A percentile compares a stretch with the other conserved stretches of the same genome.
Conservation (phyloP, 2,113 vertebrate genomes). For the Riparia riparia region DNA sequence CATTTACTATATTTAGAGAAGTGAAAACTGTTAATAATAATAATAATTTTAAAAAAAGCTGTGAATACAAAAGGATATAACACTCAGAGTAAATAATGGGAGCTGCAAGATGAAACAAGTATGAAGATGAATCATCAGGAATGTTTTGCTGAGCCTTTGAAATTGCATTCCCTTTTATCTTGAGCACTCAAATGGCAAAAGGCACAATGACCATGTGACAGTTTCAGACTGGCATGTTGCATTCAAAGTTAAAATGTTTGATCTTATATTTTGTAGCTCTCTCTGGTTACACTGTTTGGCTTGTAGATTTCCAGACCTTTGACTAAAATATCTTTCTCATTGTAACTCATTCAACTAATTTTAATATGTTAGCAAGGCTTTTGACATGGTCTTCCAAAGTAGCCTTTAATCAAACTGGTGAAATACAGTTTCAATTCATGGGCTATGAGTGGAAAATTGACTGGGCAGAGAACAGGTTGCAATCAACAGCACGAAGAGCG, state of each 20-base stretch:
- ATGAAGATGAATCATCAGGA: conserved; percentile 27
- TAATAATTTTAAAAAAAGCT: too few species aligned
- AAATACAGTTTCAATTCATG: background rate
- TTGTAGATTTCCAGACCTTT: background rate
- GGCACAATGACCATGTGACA: background rate
- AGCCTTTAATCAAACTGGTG: background rate
- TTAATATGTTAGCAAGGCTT: background rate
- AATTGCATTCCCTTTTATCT: background rate
- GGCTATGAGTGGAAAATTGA: background rate
- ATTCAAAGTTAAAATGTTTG: background rate
- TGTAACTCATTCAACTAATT: background rate
- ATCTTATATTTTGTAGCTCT: background rate
- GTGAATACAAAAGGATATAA: background rate
- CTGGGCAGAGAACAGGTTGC: background rate
- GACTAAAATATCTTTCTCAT: background rate
- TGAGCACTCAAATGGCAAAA: conserved; percentile 13
- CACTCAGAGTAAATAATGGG: background rate
- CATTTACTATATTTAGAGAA: background rate
- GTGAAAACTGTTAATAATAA: background rate
- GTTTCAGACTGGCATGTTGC: background rate
- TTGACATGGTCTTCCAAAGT: background rate
- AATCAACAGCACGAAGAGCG: background rate
- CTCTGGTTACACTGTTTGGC: background rate
- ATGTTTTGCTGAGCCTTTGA: conserved; percentile 9
- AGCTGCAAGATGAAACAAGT: conserved; percentile 34